Conservation (phyloP, 1,140 invertebrate species). For the Drosophila suzukii region DNA sequence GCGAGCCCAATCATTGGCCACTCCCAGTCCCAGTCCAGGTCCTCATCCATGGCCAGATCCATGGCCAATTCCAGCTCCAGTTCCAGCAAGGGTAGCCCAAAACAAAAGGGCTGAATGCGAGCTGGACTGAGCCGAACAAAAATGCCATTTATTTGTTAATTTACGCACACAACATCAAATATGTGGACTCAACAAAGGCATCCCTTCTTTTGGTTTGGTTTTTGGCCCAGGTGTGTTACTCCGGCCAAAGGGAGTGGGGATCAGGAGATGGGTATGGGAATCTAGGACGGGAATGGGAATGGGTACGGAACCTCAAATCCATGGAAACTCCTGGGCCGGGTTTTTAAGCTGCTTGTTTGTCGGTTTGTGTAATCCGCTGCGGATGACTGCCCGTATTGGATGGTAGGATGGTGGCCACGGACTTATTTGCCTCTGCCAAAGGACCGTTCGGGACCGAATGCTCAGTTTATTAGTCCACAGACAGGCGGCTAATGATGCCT, state of each 20-base stretch:
- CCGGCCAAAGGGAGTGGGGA: background rate
- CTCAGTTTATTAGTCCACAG: constrained; percentile 74
- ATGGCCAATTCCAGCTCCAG: constrained; percentile 4
- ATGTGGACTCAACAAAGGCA: constrained; percentile 69
- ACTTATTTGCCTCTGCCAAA: constrained; percentile 15
- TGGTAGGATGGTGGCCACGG: constrained; percentile 33
- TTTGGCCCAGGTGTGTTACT: constrained; percentile 31
- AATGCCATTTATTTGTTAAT: constrained; percentile 82
- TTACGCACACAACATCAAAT: constrained; percentile 78
- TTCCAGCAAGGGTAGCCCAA: constrained; percentile 10
- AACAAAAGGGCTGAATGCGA: constrained; percentile 42
- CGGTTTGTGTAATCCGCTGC: constrained; percentile 74
- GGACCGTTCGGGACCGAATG: constrained; percentile 22
- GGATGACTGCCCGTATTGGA: constrained; percentile 56
- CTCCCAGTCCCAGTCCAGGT: background rate
- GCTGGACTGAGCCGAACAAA: constrained; percentile 40
- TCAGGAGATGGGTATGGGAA: background rate
- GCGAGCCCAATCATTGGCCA: constrained; percentile 53
- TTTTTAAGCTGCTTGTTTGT: constrained; percentile 81
- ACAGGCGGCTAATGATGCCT: constrained; percentile 70
- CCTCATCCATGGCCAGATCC: constrained; percentile 2
- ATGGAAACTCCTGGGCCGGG: constrained; percentile 53
- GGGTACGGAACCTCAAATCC: constrained; percentile 10
- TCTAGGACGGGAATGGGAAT: background rate
- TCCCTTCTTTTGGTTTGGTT: constrained; percentile 1